These are phyloP conservation scores for Drosophila putrida DNA, from an alignment of 2,888 invertebrate species.

Conservation along the genomic window DNA sequence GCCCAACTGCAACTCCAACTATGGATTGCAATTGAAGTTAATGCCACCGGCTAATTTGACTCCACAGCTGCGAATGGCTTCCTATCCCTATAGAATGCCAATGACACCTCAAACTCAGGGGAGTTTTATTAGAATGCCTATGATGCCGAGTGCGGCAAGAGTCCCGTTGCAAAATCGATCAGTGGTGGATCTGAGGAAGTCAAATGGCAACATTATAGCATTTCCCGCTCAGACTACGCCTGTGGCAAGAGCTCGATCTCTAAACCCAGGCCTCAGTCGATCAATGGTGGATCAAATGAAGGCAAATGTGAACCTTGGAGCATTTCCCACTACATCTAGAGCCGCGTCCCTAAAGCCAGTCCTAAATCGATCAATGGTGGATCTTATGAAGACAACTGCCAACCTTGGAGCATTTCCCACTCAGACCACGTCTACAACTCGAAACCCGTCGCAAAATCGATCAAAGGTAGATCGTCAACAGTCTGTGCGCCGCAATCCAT, in stretches of 20 bases:
- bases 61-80: neutral
- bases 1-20: neutral
- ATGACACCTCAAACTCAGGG: neutral
- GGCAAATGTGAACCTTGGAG: neutral
- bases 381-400: constrained; percentile 19
- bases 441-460: neutral
- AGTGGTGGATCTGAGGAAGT: constrained; percentile 16
- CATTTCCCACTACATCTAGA: neutral
- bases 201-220: constrained; percentile 1
- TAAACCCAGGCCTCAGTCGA: neutral
- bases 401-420: neutral
- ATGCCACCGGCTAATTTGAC: neutral
- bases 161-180: neutral
- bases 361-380: neutral
- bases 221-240: neutral
- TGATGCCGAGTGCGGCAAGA: neutral
- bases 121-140: too few species aligned
- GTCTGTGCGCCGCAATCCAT: constrained; percentile 9
- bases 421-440: neutral
- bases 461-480: constrained; percentile 2
- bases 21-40: constrained; percentile 11
- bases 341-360: neutral
- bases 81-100: constrained; percentile 3
- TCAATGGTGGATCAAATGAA: constrained; percentile 18
- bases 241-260: neutral